A percentile compares a stretch with the other conserved stretches of the same genome.
Evolutionary conservation across 2,888 invertebrate species (phyloP).

Genomic region (Dorcus parallelipipedus): DNA sequence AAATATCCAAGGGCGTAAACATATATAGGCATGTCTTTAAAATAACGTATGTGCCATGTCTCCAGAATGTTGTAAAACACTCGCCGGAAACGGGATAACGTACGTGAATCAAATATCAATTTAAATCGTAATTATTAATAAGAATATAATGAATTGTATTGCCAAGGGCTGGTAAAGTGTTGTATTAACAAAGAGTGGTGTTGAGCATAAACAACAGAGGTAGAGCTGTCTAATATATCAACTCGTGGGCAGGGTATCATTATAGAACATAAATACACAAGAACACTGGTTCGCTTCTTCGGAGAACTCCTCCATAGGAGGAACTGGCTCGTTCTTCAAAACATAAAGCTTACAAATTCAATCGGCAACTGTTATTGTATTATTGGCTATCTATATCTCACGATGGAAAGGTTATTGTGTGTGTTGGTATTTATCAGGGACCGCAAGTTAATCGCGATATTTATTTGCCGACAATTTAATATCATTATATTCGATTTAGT

Average conservation of each 20-base stretch:
- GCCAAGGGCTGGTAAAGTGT: conserved; percentile 43
- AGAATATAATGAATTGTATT: conserved; percentile 39
- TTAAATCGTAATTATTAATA: conserved; percentile 41
- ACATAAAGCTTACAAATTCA: conserved; percentile 3
- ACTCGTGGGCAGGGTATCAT: conserved; percentile 45
- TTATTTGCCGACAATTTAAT: neutral
- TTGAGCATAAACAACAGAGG: conserved; percentile 41
- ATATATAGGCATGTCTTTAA: neutral
- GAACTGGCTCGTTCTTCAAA: conserved; percentile 7
- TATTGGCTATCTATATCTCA: conserved; percentile 2
- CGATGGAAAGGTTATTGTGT: conserved; percentile 1
- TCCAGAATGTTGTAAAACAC: neutral
- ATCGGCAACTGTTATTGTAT: conserved; percentile 3
- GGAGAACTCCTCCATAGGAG: conserved; percentile 8
- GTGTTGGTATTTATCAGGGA: neutral
- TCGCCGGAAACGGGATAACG: conserved; percentile 6
- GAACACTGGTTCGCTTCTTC: conserved; percentile 27
- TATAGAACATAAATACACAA: conserved; percentile 47
- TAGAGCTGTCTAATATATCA: conserved; percentile 46
- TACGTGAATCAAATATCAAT: conserved; percentile 36
- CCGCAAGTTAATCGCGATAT: neutral
- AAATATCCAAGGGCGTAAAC: neutral
- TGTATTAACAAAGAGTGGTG: conserved; percentile 40
- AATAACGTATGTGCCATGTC: neutral
- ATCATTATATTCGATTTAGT: conserved; percentile 1